A percentile compares a stretch with the other conserved stretches of the same genome.
phyloP scores from a whole-genome alignment of 2,113 vertebrate genomes.

The Thomomys bottae region DNA sequence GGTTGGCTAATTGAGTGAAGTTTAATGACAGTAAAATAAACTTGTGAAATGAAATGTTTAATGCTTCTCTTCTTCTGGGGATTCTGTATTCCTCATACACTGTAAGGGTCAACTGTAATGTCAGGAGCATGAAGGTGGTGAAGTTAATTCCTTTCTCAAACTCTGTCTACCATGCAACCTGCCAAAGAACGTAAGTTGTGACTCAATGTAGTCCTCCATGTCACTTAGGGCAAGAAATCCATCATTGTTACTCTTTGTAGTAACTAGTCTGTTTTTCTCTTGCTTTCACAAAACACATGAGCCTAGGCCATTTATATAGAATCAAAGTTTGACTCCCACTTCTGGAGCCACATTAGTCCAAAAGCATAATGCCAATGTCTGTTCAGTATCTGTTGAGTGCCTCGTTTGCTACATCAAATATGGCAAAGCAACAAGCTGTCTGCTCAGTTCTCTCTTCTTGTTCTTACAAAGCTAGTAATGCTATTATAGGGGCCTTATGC shows the following conservation, averaged over 20 bases:
- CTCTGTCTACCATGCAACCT: not conserved
- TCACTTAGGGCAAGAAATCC: not conserved
- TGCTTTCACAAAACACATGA: not conserved
- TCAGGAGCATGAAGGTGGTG: not conserved
- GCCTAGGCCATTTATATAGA: not conserved
- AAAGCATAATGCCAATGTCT: not conserved
- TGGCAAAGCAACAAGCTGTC: not conserved
- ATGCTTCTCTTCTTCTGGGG: not conserved
- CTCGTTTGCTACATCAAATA: too few relatives aligned
- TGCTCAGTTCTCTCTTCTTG: not conserved
- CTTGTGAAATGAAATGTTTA: not conserved
- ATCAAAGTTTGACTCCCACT: not conserved
- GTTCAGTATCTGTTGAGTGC: not conserved
- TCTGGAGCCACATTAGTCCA: not conserved
- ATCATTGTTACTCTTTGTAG: not conserved
- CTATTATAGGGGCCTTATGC: too few relatives aligned
- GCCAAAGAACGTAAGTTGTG: not conserved
- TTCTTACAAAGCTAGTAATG: not conserved
- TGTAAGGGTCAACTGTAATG: not conserved
- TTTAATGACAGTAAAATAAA: not conserved
- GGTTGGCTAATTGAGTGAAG: not conserved
- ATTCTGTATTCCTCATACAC: not conserved
- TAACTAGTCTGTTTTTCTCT: not conserved
- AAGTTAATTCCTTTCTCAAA: not conserved
- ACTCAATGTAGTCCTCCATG: not conserved